These are phyloP conservation scores for Cryptophagus acutangulus DNA, from an alignment of 2,888 invertebrate genomes.

Conservation along the genomic window DNA sequence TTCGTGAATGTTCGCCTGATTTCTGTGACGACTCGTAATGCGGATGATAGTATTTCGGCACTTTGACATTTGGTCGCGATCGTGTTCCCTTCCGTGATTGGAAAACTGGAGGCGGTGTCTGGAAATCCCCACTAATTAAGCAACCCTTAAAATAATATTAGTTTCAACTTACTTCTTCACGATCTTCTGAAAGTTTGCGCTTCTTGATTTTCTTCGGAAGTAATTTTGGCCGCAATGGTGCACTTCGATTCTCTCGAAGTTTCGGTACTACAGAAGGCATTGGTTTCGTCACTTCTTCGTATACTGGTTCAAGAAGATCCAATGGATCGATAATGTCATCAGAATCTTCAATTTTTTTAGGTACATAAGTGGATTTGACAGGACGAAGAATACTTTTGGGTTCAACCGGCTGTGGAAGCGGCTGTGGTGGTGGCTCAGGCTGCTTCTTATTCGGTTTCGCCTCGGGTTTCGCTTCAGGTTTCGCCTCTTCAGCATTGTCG, in stretches of 20 bases:
- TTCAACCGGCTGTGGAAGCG: conserved; percentile 2
- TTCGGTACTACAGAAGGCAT: background rate
- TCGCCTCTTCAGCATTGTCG: conserved; percentile 14
- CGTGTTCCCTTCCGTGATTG: conserved; percentile 43
- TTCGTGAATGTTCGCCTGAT: conserved; percentile 16
- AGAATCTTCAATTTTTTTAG: background rate
- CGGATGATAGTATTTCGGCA: conserved; percentile 43
- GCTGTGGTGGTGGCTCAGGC: conserved; percentile 13
- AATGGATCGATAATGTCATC: conserved; percentile 35
- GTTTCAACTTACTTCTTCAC: conserved; percentile 29
- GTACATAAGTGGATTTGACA: background rate
- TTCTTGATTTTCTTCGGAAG: conserved; percentile 24
- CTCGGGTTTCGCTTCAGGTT: conserved; percentile 13
- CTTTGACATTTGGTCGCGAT: conserved; percentile 45
- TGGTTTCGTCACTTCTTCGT: conserved; percentile 36
- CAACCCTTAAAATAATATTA: background rate
- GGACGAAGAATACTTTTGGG: background rate
- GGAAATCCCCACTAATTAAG: conserved; percentile 5
- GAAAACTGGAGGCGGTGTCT: conserved; percentile 40
- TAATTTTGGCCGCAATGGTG: conserved; percentile 17
- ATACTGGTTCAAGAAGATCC: conserved; percentile 40
- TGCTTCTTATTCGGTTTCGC: conserved; percentile 14
- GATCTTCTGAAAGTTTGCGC: conserved; percentile 25
- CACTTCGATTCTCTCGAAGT: too few relatives aligned
- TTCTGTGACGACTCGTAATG: conserved; percentile 26